A percentile compares a stretch with the other conserved stretches of the same genome.
Conservation (phyloP, 2,888 invertebrate genomes). For the Pyralis farinalis region DNA sequence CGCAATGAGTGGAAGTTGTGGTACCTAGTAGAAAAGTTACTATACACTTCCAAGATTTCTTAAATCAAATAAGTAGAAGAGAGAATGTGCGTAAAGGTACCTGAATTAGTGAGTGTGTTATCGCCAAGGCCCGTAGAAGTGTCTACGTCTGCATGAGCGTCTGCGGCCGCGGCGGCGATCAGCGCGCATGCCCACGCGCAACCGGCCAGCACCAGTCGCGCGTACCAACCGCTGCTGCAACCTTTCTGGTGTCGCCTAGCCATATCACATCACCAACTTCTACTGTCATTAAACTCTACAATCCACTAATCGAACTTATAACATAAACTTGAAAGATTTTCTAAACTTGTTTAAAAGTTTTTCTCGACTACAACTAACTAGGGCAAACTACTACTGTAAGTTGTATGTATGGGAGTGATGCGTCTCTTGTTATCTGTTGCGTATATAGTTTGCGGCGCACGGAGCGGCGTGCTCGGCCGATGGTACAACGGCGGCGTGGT, state of each 20-base stretch:
- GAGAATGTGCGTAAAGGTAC: slow-evolving; percentile 27
- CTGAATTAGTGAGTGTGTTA: slow-evolving; percentile 71
- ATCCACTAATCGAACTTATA: slow-evolving; percentile 24
- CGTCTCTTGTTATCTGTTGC: slow-evolving; percentile 15
- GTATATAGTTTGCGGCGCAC: slow-evolving; percentile 26
- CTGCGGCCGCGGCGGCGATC: slow-evolving; percentile 40
- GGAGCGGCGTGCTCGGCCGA: slow-evolving; percentile 15
- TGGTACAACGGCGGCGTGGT: slow-evolving; percentile 39
- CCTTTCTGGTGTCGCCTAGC: slow-evolving; percentile 42
- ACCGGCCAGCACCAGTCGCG: slow-evolving; percentile 37
- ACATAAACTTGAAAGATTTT: slow-evolving; percentile 14
- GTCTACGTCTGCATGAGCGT: slow-evolving; percentile 64
- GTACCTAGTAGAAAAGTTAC: no score
- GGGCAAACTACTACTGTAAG: slow-evolving; percentile 14
- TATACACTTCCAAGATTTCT: no score
- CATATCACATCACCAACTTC: slow-evolving; percentile 73
- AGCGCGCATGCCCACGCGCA: slow-evolving; percentile 75
- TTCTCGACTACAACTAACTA: background rate
- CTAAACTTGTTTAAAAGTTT: slow-evolving; percentile 14
- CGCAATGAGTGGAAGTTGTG: no score
- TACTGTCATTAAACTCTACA: slow-evolving; percentile 20
- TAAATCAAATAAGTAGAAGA: no score
- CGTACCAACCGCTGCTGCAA: slow-evolving; percentile 32
- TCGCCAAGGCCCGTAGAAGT: slow-evolving; percentile 75
- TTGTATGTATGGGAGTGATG: slow-evolving; percentile 11